A percentile compares a stretch with the other conserved stretches of the same genome.
Conservation (phyloP, 1,140 invertebrate genomes). For the Elymnias hypermnestra region DNA sequence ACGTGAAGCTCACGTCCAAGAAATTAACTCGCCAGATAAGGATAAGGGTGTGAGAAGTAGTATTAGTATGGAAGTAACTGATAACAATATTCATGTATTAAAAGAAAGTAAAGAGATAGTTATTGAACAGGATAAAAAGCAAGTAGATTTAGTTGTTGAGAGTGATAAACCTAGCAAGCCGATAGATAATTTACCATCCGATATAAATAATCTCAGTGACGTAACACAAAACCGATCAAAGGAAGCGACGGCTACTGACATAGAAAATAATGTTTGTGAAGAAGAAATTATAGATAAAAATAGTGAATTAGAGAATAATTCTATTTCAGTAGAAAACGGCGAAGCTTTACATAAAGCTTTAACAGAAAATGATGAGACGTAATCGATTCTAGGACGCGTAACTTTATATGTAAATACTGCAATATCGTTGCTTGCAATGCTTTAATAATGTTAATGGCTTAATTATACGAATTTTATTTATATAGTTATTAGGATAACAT, state of each 20-base stretch:
- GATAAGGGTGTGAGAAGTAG: constrained; percentile 53
- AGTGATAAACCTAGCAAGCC: neutral
- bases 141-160: neutral
- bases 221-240: constrained; percentile 9
- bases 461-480: neutral
- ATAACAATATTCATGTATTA: constrained; percentile 47
- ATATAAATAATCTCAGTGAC: constrained; percentile 4
- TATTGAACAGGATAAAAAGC: constrained; percentile 14
- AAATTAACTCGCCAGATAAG: constrained; percentile 45
- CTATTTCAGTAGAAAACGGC: neutral
- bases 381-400: too few relatives aligned
- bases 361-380: too few relatives aligned
- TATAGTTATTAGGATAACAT: too few relatives aligned
- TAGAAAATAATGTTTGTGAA: neutral
- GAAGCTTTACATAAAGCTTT: neutral
- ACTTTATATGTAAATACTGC: too few relatives aligned
- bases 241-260: constrained; percentile 7
- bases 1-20: constrained; percentile 52
- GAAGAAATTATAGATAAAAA: too few relatives aligned
- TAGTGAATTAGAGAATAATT: constrained; percentile 5
- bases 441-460: neutral
- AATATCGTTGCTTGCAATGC: neutral
- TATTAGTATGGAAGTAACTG: constrained; percentile 62
- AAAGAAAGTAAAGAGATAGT: constrained; percentile 46
- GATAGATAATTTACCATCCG: neutral